Evolutionary conservation across 2,888 invertebrate genomes (phyloP).

Genomic region (Catocala fraxini): DNA sequence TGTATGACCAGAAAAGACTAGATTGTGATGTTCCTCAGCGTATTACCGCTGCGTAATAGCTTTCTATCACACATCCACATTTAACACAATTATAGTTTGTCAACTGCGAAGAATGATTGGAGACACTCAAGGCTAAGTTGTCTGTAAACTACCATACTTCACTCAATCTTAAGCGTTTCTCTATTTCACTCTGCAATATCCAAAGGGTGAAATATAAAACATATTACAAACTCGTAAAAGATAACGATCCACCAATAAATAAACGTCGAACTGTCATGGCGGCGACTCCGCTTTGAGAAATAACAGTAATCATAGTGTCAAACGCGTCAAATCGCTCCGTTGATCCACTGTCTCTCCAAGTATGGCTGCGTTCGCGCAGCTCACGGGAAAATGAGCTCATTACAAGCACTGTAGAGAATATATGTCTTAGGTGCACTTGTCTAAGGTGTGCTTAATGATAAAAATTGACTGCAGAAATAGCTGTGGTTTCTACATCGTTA

Average conservation of each 20-base stretch:
- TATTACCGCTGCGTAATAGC: too few species aligned
- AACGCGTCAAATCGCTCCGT: constrained; percentile 52
- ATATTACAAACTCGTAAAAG: constrained; percentile 47
- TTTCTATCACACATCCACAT: too few species aligned
- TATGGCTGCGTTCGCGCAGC: constrained; percentile 48
- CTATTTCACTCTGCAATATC: constrained; percentile 14
- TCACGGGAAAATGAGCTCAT: constrained; percentile 50
- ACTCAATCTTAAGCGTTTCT: background rate
- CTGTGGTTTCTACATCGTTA: too few species aligned
- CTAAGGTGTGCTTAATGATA: too few species aligned
- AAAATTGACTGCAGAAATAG: too few species aligned
- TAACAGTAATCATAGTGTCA: constrained; percentile 60
- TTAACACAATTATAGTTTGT: too few species aligned
- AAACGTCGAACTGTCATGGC: constrained; percentile 51
- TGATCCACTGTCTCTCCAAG: constrained; percentile 52
- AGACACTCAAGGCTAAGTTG: too few species aligned
- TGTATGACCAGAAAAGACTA: too few species aligned
- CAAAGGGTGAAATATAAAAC: constrained; percentile 44
- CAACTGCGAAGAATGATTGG: too few species aligned
- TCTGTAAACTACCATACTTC: background rate
- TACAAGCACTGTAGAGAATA: constrained; percentile 13
- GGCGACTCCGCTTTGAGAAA: constrained; percentile 53
- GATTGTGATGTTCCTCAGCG: too few species aligned
- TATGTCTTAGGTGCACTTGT: too few species aligned
- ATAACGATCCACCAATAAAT: constrained; percentile 54